Evolutionary conservation across 2,888 invertebrate genomes (phyloP), one percentile per base, ranked within the genome.

Genomic region (Plutella xylostella): DNA sequence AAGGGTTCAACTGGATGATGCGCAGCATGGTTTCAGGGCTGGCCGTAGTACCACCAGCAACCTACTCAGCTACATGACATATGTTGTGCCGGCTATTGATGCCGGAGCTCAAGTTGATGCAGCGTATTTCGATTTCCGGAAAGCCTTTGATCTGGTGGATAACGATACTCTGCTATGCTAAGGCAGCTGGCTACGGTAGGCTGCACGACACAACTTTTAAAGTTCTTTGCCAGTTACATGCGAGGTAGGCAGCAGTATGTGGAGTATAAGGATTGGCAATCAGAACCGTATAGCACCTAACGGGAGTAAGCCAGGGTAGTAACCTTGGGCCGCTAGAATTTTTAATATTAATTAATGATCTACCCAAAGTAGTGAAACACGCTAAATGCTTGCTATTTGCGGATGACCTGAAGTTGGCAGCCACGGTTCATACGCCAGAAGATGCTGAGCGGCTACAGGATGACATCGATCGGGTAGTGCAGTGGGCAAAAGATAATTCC

Each of bases 221-320:
- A n/a, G n/a, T n/a, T 39, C 22, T 39, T 39, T 25, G 39, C 39
- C 14, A 39, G 39, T 22, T 39, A 39, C 25, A 21, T 39, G 22
- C 6, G 39, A 25, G 39, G 15, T 14, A 20, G 39, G n/a, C 25
- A 11, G 11, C 39, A 39, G 22, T 39, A 39, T 15, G 39, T 39
- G 7, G 39, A 21, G 9, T 39, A 14, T 22, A 15, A 14, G 15
- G 39, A 22, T 4, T 15, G n/a, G 7, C n/a, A n/a, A 14, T 39
- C 39, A n/a, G 39, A 21, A 6, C 4, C 39, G 6, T 42, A 42
- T 21, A 21, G 12, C 25, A 31, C 33, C 5, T 11, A 21, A 33
- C 42, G 20, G 42, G 42, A 3, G 42, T 42, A 19, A 42, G 42
- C 21, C 34, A 33, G 33, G 42, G 42, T 11, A 33, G 21, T 14